Percentiles rank a stretch among this genome's conserved stretches.
Evolutionary conservation across 2,113 vertebrate genomes (phyloP).

Genomic region (Emydocephalus ijimae): DNA sequence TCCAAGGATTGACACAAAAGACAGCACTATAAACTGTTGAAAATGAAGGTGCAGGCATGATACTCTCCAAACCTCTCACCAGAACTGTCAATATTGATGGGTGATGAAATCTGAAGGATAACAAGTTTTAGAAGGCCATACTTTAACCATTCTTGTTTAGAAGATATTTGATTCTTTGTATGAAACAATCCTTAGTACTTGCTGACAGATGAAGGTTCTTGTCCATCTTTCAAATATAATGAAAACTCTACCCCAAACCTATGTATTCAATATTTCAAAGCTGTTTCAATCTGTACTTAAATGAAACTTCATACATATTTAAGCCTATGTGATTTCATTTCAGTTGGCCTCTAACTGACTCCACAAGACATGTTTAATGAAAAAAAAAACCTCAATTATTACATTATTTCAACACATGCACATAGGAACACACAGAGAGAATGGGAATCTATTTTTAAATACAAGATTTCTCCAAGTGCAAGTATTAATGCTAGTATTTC

Average conservation of each 20-base stretch:
- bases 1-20: background rate
- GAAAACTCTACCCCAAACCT: background rate
- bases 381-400: constrained; percentile 45
- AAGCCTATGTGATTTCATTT: constrained; percentile 33
- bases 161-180: background rate
- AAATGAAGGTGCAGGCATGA: background rate
- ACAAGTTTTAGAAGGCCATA: background rate
- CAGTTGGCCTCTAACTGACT: constrained; percentile 49
- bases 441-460: constrained; percentile 45
- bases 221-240: background rate
- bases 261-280: constrained; percentile 14
- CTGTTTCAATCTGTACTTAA: constrained; percentile 14
- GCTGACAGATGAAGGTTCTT: background rate
- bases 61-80: background rate
- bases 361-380: constrained; percentile 59
- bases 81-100: background rate
- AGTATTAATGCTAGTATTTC: constrained; percentile 37
- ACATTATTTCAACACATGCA: constrained; percentile 25
- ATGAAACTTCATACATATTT: constrained; percentile 39
- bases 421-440: background rate
- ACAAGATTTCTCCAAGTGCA: constrained; percentile 51
- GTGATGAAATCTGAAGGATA: background rate
- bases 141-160: background rate
- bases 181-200: background rate
- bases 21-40: background rate